Conservation (phyloP, 2,113 vertebrate species). For the Octodon degus region DNA sequence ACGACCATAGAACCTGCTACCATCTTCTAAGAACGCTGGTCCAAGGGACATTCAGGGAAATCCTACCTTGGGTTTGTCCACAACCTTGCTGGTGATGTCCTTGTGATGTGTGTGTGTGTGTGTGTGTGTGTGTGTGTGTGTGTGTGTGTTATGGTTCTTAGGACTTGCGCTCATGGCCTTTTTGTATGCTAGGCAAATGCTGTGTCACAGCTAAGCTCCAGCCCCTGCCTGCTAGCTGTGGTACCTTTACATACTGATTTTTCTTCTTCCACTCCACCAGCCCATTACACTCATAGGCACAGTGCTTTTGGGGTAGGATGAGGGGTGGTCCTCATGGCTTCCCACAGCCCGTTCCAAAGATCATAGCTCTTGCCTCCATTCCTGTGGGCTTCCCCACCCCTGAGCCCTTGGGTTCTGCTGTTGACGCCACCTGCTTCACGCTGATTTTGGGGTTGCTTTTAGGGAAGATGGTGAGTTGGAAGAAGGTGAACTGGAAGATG, state of each 20-base stretch:
- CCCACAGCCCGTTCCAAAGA: neutral
- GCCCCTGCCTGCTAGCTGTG: neutral
- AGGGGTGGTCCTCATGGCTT: too few species aligned
- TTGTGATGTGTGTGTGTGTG: neutral
- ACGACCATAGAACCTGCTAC: neutral
- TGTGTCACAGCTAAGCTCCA: neutral
- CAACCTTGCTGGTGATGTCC: neutral
- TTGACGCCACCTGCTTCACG: neutral
- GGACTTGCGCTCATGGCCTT: neutral
- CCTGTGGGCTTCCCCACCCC: neutral
- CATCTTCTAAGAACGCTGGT: neutral
- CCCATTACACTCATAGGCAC: neutral
- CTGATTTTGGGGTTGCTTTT: conserved; percentile 74
- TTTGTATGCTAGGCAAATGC: neutral
- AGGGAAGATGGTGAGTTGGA: conserved; percentile 97
- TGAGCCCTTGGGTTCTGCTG: accelerated
- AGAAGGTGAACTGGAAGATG: conserved; percentile 95
- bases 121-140: neutral
- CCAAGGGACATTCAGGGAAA: neutral
- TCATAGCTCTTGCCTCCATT: neutral
- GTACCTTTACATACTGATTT: neutral
- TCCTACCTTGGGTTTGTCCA: neutral
- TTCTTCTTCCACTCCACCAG: neutral
- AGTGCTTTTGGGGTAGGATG: neutral
- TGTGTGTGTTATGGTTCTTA: neutral